phyloP scores from a whole-genome alignment of 2,797 vertebrate species.

The Alca torda region DNA sequence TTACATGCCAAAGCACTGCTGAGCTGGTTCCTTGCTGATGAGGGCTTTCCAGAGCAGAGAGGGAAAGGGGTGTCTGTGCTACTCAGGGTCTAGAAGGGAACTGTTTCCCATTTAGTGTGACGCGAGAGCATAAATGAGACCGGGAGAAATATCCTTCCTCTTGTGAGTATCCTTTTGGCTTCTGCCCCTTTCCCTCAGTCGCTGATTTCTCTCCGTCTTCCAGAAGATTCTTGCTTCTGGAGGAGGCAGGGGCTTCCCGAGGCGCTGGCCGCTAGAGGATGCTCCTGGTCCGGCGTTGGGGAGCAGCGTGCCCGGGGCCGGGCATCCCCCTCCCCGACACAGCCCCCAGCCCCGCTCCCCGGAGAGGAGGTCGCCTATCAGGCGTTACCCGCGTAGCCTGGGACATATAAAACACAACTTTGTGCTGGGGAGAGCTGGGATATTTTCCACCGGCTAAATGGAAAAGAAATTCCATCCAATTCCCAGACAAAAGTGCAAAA shows the following conservation, averaged over 20 bases:
- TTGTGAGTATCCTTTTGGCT: background rate
- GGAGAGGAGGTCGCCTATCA: background rate
- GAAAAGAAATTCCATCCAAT: background rate
- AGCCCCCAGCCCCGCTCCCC: background rate
- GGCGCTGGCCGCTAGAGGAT: constrained; percentile 57
- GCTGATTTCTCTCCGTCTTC: background rate
- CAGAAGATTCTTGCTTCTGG: constrained; percentile 45
- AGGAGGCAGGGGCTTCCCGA: background rate
- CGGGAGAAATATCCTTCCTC: background rate
- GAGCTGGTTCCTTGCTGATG: background rate
- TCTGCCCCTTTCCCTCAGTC: background rate
- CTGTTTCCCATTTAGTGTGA: background rate
- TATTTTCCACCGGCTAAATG: accelerated
- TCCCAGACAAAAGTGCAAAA: background rate
- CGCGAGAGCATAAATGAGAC: background rate
- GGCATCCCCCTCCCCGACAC: background rate
- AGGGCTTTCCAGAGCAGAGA: background rate
- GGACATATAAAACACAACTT: background rate
- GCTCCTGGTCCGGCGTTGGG: constrained; percentile 20
- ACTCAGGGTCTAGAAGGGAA: background rate
- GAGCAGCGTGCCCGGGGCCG: background rate
- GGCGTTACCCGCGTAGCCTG: background rate
- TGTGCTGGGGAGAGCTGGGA: background rate
- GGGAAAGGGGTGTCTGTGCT: background rate
- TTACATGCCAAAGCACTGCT: background rate